Conservation (phyloP, 2,888 invertebrate genomes). For the Zelleria hepariella region DNA sequence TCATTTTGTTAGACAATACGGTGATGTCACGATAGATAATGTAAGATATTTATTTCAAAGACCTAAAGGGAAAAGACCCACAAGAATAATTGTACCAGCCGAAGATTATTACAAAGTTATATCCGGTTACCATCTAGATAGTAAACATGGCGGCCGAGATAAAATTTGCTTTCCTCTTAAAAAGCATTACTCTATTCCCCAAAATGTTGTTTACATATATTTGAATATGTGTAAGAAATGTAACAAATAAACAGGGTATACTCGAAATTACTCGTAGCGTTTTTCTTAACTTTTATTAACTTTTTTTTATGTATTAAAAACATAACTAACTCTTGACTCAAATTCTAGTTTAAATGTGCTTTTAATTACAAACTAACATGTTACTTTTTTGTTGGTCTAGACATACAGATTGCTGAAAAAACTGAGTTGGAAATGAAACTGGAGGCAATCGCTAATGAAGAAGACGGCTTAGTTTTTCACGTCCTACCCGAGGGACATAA, state of each 20-base stretch:
- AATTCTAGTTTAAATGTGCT: no score
- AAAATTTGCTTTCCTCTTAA: not conserved
- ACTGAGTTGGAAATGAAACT: not conserved
- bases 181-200: not conserved
- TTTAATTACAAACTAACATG: not conserved
- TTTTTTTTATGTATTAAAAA: no score
- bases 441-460: not conserved
- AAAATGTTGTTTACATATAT: not conserved
- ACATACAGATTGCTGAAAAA: not conserved
- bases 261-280: no score
- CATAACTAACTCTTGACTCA: no score
- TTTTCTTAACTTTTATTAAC: no score
- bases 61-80: not conserved
- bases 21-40: not conserved
- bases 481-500: slow-evolving; percentile 4
- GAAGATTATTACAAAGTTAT: not conserved
- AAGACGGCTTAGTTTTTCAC: not conserved
- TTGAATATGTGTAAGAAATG: not conserved
- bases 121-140: not conserved
- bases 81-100: not conserved
- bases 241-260: not conserved
- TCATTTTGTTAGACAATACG: not conserved
- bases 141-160: not conserved
- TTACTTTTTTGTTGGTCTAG: not conserved
- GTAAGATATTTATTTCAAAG: not conserved